These are phyloP conservation scores for Saimiri boliviensis DNA, from an alignment of 2,113 vertebrate species.

Conservation along the genomic window DNA sequence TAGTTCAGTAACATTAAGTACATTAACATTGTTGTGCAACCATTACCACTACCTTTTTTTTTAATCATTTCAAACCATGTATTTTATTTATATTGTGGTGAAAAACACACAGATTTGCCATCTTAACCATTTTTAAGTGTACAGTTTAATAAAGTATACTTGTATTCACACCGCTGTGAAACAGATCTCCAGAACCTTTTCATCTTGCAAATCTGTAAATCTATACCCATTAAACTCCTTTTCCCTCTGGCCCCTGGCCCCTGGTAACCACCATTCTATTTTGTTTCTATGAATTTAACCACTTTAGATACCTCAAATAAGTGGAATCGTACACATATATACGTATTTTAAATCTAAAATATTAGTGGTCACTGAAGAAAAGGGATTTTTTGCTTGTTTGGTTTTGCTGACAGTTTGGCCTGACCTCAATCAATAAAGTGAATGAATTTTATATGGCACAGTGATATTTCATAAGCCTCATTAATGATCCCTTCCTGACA, in stretches of 20 bases:
- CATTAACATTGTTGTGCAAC: neutral
- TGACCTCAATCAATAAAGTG: conserved; percentile 31
- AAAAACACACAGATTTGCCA: neutral
- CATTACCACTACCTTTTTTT: neutral
- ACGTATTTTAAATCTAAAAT: conserved; percentile 32
- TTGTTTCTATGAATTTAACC: neutral
- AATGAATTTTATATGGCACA: conserved; percentile 38
- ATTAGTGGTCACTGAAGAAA: conserved; percentile 1
- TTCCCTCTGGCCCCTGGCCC: neutral
- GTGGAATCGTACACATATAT: neutral
- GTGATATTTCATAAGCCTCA: conserved; percentile 28
- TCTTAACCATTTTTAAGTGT: neutral
- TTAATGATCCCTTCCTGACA: conserved; percentile 52
- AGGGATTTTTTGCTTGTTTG: conserved; percentile 28
- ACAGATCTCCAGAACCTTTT: neutral
- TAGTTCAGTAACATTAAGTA: neutral
- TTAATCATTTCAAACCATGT: neutral
- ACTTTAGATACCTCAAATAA: neutral
- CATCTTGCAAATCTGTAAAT: neutral
- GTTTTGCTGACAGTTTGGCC: neutral
- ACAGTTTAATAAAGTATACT: neutral
- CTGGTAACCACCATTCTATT: neutral
- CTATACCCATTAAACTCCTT: neutral
- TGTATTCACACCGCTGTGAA: neutral
- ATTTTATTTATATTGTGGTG: neutral